Percentiles rank a stretch among this genome's conserved stretches.
These are phyloP conservation scores for Hoplostethus atlanticus DNA, from an alignment of 2,797 vertebrate genomes.

Conservation along the genomic window DNA sequence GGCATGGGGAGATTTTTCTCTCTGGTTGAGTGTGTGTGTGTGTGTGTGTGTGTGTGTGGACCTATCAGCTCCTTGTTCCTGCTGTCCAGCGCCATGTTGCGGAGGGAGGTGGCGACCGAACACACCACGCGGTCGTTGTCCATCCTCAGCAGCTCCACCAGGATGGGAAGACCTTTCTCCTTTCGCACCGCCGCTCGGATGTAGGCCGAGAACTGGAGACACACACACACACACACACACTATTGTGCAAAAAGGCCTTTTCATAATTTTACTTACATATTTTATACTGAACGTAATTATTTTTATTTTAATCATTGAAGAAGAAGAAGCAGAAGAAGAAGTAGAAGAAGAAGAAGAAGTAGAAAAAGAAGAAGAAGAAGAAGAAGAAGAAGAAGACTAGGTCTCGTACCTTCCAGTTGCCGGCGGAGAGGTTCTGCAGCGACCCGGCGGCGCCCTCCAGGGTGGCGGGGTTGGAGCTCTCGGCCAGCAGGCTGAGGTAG, in stretches of 20 bases:
- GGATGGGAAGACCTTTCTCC: constrained; percentile 97
- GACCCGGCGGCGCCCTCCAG: constrained; percentile 97
- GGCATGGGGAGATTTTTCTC: no score
- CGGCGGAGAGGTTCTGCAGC: constrained; percentile 96
- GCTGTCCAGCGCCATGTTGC: constrained; percentile 96
- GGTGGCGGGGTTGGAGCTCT: constrained; percentile 98
- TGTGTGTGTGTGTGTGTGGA: constrained; percentile 55
- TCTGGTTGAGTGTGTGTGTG: not conserved
- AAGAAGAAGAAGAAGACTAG: no score
- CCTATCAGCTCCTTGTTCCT: constrained; percentile 99
- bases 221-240: constrained; percentile 4
- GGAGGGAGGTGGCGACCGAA: constrained; percentile 94
- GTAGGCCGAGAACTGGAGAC: constrained; percentile 92
- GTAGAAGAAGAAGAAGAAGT: no score
- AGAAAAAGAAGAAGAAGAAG: no score
- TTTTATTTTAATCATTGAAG: no score
- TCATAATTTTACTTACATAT: no score
- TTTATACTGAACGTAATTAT: no score
- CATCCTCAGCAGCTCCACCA: constrained; percentile 98
- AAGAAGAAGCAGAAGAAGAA: no score
- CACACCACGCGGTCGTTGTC: constrained; percentile 98
- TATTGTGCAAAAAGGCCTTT: no score
- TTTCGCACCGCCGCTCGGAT: constrained; percentile 96
- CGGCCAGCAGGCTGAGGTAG: constrained; percentile 95
- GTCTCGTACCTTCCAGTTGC: constrained; percentile 94